Percentiles rank a stretch among this genome's conserved stretches.
Conservation (phyloP, 2,888 invertebrate genomes). For the Heliconius charithonia region DNA sequence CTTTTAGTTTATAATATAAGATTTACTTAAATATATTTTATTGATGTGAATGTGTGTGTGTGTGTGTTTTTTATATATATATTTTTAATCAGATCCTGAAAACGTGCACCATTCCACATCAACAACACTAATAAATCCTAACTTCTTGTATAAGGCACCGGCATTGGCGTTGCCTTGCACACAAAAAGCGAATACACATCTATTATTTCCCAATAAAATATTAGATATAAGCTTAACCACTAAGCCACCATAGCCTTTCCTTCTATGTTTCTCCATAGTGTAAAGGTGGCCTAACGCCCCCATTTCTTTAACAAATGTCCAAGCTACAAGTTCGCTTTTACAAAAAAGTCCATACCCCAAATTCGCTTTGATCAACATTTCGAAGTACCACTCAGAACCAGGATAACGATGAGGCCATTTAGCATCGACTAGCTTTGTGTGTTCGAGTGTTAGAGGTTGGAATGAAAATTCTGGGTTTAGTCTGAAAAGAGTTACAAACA, state of each 20-base stretch:
- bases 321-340: slow-evolving; percentile 55
- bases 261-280: slow-evolving; percentile 61
- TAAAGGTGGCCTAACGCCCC: slow-evolving; percentile 64
- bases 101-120: slow-evolving; percentile 53
- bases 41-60: no score
- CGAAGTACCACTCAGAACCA: slow-evolving; percentile 57
- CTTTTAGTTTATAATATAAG: neutral
- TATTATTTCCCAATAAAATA: slow-evolving; percentile 53
- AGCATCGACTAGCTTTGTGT: slow-evolving; percentile 55
- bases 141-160: slow-evolving; percentile 59
- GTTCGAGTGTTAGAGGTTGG: slow-evolving; percentile 53
- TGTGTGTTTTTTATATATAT: no score
- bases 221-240: slow-evolving; percentile 61
- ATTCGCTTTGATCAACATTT: slow-evolving; percentile 58
- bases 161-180: slow-evolving; percentile 57
- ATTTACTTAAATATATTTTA: neutral
- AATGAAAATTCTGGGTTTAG: slow-evolving; percentile 54
- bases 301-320: slow-evolving; percentile 62
- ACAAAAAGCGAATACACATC: slow-evolving; percentile 58
- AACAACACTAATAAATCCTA: slow-evolving; percentile 53
- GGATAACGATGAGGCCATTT: slow-evolving; percentile 63
- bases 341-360: slow-evolving; percentile 61
- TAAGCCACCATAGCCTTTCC: slow-evolving; percentile 62
- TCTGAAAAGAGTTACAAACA: slow-evolving; percentile 50
- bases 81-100: neutral